A percentile compares a stretch with the other conserved stretches of the same genome.
Conservation (phyloP, 1,140 invertebrate species). For the Drosophila busckii region DNA sequence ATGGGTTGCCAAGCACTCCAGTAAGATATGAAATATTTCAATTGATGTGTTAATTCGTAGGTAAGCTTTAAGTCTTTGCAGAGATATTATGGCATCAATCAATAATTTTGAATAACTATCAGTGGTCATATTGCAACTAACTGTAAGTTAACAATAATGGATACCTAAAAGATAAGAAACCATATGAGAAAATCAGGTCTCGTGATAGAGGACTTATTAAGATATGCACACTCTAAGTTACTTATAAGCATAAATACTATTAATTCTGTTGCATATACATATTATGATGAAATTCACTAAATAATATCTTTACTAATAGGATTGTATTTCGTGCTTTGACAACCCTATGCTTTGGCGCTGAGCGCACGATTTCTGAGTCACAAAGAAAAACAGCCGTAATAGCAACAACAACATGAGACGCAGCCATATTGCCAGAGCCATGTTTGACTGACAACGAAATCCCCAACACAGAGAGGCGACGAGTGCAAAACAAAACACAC, state of each 20-base stretch:
- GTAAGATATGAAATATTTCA: conserved; percentile 18
- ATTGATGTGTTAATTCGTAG: conserved; percentile 31
- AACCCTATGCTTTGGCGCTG: conserved; percentile 34
- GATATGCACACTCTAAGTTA: no score
- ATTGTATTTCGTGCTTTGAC: conserved; percentile 4
- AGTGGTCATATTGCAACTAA: conserved; percentile 10
- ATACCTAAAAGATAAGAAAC: conserved; percentile 15
- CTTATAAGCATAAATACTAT: no score
- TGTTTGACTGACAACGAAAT: conserved; percentile 55
- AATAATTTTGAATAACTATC: conserved; percentile 38
- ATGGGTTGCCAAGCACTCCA: conserved; percentile 53
- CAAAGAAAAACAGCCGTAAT: conserved; percentile 26
- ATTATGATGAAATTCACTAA: neutral
- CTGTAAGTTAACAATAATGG: neutral
- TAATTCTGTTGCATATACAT: no score
- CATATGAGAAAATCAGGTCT: no score
- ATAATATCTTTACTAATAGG: neutral
- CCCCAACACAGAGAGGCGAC: conserved; percentile 35
- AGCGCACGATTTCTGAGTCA: conserved; percentile 48
- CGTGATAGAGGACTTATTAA: no score
- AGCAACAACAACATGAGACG: conserved; percentile 30
- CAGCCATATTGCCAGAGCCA: conserved; percentile 65
- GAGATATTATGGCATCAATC: conserved; percentile 49
- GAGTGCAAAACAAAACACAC: conserved; percentile 66
- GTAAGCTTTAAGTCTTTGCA: neutral